Base-by-base conservation (phyloP, 2,888 invertebrate genomes). In the Drosophila hamatofila region DNA sequence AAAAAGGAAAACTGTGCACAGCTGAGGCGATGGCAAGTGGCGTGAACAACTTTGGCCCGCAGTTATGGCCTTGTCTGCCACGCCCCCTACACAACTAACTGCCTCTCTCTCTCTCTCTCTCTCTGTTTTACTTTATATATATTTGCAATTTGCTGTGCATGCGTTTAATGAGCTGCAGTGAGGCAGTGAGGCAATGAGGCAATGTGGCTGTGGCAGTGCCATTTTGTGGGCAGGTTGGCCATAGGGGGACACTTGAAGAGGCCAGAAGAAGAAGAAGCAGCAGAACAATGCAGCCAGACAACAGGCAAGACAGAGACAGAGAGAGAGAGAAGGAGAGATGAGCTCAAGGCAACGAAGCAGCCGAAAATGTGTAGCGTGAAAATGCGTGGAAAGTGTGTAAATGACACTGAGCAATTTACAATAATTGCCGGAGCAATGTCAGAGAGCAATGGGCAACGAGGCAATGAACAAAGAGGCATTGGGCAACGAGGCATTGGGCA, bases 401-500 rank as follows among this genome's bases (percentile, higher is more conserved):
- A 80, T 84, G 88, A 84, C 84, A 84, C 84, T 75, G 65, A 85
- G 81, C 84, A 84, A 88, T 84, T 88, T 84, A 86, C 86, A 85
- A 84, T 84, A 84, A 84, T 88, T 84, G 84, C 87, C 71, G 60
- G 30, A 49, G 69, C 61, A 63, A 59, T 66, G 82, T 61, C 68
- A 72, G 51, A 33, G 72, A 41, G 59, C 54, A 58, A 27, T 14
- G 23, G n/a, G 44, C 23, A 44, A 8, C 21, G 25, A 4, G 25
- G 51, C 41, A 48, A 37, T 14, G 14, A 12, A 7, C 46, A 25
- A 2, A 2, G 48, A 30, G 30, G 30, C n/a, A n/a, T n/a, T n/a
- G n/a, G n/a, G n/a, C n/a, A n/a, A n/a, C 2, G 49, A 27, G 49
- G 12, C 14, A 25, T 57, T 42, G 23, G 30, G 64, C 54, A 41